A percentile compares a stretch with the other conserved stretches of the same genome.
Conservation (phyloP, 92 coral and sea anemone species). For the Meandrina meandrites region DNA sequence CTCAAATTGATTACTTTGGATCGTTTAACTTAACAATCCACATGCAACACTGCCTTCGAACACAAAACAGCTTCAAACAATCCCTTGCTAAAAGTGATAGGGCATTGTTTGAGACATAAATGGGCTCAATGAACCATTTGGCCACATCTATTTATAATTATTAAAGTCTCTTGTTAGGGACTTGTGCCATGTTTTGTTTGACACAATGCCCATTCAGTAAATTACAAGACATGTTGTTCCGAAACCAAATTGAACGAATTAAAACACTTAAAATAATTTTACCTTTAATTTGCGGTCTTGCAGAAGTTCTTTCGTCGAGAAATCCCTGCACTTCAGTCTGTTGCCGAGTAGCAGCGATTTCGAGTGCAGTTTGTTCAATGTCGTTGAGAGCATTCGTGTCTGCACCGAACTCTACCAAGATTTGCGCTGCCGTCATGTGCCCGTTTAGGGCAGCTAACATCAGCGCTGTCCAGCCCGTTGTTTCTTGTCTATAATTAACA, state of each 20-base stretch:
- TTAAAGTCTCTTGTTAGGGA: constrained; percentile 13
- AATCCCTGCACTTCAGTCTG: constrained; percentile 77
- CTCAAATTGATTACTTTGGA: not conserved
- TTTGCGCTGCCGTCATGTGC: constrained; percentile 74
- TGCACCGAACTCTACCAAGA: constrained; percentile 72
- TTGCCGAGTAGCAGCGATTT: constrained; percentile 74
- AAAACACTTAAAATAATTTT: constrained; percentile 26
- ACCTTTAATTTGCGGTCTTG: constrained; percentile 63
- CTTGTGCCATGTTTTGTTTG: constrained; percentile 5
- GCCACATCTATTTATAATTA: not conserved
- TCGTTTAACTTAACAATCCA: not conserved
- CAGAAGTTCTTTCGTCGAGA: constrained; percentile 74
- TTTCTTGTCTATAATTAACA: constrained; percentile 67
- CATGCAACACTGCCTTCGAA: not conserved
- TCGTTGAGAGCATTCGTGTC: constrained; percentile 73
- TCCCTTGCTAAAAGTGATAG: not conserved
- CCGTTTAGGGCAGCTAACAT: constrained; percentile 95
- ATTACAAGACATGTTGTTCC: constrained; percentile 9
- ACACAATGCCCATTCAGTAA: constrained; percentile 32
- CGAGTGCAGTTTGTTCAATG: constrained; percentile 80
- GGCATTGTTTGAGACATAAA: constrained; percentile 20
- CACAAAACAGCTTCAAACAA: constrained; percentile 1
- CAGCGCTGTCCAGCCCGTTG: constrained; percentile 89
- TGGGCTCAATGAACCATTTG: constrained; percentile 1
- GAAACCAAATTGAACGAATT: constrained; percentile 5